Evolutionary conservation across 2,797 vertebrate species (phyloP).

Genomic region (Etheostoma nigrum): DNA sequence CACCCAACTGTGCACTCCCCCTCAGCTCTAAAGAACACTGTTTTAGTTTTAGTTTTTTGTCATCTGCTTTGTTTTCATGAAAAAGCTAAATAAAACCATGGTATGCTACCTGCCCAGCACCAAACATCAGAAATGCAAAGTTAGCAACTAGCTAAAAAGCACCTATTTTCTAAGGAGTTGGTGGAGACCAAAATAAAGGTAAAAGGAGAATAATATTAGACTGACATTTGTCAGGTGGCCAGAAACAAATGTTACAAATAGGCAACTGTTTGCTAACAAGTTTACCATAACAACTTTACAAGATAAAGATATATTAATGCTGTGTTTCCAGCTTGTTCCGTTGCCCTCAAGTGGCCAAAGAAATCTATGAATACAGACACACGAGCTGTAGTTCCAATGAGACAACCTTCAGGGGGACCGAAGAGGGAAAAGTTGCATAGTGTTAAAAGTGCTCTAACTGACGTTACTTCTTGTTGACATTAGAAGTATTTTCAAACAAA

Average conservation of each 20-base stretch:
- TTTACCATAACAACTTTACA: neutral
- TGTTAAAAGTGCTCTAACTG: too few relatives aligned
- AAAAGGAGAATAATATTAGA: neutral
- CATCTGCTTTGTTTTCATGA: conserved; percentile 9
- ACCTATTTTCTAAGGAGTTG: neutral
- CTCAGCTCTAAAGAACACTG: conserved; percentile 2
- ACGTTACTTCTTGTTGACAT: too few relatives aligned
- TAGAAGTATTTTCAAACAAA: too few relatives aligned
- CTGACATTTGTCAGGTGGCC: too few relatives aligned
- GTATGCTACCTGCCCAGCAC: neutral
- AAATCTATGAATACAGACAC: neutral
- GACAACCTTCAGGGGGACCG: too few relatives aligned
- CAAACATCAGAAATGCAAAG: neutral
- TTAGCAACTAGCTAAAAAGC: neutral
- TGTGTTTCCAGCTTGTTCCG: neutral
- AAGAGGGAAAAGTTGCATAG: too few relatives aligned
- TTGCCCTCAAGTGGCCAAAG: neutral
- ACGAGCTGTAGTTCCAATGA: too few relatives aligned
- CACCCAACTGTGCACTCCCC: neutral
- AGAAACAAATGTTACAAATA: neutral
- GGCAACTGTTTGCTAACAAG: neutral
- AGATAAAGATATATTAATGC: neutral
- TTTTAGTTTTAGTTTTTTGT: conserved; percentile 1
- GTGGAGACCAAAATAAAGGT: conserved; percentile 1
- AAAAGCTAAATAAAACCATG: neutral